These are phyloP conservation scores for Synanthedon formicaeformis DNA, from an alignment of 2,888 invertebrate genomes.

Conservation along the genomic window DNA sequence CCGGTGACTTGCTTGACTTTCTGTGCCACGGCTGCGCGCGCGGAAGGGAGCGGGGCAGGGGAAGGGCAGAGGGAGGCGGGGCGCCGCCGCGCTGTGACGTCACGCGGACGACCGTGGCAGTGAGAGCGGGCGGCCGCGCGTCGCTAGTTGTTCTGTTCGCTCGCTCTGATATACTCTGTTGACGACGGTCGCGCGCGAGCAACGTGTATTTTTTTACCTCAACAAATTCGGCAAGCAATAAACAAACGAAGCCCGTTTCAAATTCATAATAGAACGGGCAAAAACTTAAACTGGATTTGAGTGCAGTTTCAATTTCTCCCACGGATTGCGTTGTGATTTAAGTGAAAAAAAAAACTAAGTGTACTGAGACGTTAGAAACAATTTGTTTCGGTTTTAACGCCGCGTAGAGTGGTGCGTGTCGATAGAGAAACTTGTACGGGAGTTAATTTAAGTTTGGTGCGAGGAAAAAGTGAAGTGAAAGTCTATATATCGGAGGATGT, in stretches of 20 bases:
- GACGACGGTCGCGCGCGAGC: conserved; percentile 63
- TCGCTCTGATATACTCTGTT: conserved; percentile 57
- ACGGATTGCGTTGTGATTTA: conserved; percentile 51
- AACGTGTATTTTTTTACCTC: conserved; percentile 47
- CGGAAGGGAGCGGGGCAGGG: too few species aligned
- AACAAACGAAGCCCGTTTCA: conserved; percentile 33
- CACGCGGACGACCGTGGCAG: conserved; percentile 67
- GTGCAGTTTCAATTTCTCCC: conserved; percentile 48
- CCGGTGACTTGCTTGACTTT: conserved; percentile 58
- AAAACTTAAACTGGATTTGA: conserved; percentile 31
- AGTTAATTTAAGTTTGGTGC: conserved; percentile 58
- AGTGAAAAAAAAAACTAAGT: conserved; percentile 15
- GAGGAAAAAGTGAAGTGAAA: conserved; percentile 64
- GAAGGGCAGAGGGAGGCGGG: conserved; percentile 12
- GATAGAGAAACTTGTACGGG: conserved; percentile 26
- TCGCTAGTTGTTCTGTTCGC: conserved; percentile 33
- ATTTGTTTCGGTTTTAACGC: conserved; percentile 47
- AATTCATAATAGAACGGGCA: conserved; percentile 24
- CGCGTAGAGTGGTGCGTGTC: conserved; percentile 49
- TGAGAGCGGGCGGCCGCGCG: conserved; percentile 52
- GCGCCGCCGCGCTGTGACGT: conserved; percentile 46
- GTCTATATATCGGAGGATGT: conserved; percentile 57
- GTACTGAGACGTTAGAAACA: conserved; percentile 37
- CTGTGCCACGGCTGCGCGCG: conserved; percentile 58
- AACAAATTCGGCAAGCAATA: conserved; percentile 6